A percentile compares a stretch with the other conserved stretches of the same genome.
phyloP scores from a whole-genome alignment of 2,797 vertebrate species.

The Pseudochaenichthys georgianus region DNA sequence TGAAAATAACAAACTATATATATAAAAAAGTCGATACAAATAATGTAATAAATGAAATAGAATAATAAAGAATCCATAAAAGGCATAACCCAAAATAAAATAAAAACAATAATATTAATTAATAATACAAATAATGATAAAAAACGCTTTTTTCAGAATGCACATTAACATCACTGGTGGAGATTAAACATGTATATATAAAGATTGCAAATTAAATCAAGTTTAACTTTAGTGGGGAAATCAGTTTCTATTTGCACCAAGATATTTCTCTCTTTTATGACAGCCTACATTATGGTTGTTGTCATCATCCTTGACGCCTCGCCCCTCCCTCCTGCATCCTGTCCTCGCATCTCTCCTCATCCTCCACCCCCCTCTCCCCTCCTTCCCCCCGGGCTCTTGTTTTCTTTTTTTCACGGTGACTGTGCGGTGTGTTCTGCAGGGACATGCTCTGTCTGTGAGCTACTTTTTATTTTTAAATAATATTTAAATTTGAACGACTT shows the following conservation, averaged over 20 bases:
- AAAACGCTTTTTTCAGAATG: no score
- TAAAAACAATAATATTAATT: no score
- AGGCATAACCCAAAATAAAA: no score
- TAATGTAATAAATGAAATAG: no score
- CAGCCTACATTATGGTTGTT: neutral
- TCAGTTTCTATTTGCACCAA: neutral
- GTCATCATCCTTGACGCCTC: conserved; percentile 52
- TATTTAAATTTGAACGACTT: neutral
- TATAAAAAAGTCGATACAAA: no score
- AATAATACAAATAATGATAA: no score
- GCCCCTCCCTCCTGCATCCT: conserved; percentile 57
- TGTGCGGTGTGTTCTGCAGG: conserved; percentile 7
- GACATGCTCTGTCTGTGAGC: conserved; percentile 9
- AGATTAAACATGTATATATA: no score
- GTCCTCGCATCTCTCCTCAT: conserved; percentile 55
- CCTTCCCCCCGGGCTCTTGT: conserved; percentile 13
- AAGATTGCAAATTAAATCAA: neutral
- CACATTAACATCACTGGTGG: no score
- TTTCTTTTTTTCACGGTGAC: conserved; percentile 12
- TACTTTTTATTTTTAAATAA: neutral
- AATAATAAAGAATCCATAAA: no score
- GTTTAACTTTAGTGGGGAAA: neutral
- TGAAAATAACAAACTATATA: no score
- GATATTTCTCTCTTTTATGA: neutral
- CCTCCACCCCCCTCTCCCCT: conserved; percentile 41